Conservation (phyloP, 2,888 invertebrate species). For the Clostera curtula region DNA sequence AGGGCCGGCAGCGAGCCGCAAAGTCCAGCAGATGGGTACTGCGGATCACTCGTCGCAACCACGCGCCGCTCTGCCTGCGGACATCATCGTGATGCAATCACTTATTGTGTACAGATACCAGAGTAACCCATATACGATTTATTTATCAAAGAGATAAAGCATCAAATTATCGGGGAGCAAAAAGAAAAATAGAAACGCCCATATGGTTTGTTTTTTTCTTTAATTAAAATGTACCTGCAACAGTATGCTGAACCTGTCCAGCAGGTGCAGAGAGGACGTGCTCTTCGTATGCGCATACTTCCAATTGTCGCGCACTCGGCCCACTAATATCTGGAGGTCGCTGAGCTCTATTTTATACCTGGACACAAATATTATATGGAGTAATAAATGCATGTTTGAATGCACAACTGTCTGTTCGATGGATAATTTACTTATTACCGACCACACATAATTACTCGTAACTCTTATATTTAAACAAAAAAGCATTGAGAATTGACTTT, state of each 20-base stretch:
- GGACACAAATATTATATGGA: background rate
- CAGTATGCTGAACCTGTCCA: conserved; percentile 85
- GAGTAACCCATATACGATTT: too few relatives aligned
- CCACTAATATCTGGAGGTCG: conserved; percentile 90
- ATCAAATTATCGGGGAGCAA: too few relatives aligned
- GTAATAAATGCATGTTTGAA: background rate
- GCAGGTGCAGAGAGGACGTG: conserved; percentile 88
- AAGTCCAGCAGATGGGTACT: conserved; percentile 88
- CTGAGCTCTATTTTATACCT: conserved; percentile 86
- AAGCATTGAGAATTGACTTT: too few relatives aligned
- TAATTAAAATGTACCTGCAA: too few relatives aligned
- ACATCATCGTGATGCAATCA: background rate
- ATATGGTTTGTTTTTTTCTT: too few relatives aligned
- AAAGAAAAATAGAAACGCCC: too few relatives aligned
- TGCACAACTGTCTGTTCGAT: too few relatives aligned
- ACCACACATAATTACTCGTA: too few relatives aligned
- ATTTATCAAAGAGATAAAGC: too few relatives aligned
- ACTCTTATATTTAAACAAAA: too few relatives aligned
- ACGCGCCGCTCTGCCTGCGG: conserved; percentile 84
- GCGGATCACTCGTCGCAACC: conserved; percentile 88
- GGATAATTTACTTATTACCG: too few relatives aligned
- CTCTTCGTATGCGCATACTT: conserved; percentile 89
- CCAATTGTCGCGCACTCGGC: conserved; percentile 92
- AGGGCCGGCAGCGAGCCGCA: conserved; percentile 91
- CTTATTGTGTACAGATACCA: too few relatives aligned